Evolutionary conservation across 2,888 invertebrate species (phyloP), one percentile per base, ranked within the genome.

Genomic region (Diaphora mendica): DNA sequence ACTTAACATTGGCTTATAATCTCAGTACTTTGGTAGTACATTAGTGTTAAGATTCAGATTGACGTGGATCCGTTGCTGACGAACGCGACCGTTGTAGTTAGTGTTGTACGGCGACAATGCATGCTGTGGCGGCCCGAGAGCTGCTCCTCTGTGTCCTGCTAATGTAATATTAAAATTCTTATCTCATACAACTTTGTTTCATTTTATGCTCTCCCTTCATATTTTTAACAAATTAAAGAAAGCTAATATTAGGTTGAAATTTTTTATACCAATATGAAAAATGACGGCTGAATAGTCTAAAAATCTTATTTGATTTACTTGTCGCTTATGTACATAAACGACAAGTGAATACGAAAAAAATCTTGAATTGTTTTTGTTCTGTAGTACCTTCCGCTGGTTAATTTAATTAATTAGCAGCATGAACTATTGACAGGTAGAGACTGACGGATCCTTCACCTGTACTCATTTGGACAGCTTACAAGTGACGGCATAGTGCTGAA

Each of bases 181-280:
- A 68, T 73, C 15, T 73, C 39, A 73, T 55, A 64, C 5, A 20
- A 65, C 20, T 30, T 51, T 69, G 64, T 68, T 69, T 68, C 20
- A 64, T 69, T 73, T 62, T 17, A 62, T 26, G 7, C 59, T 59
- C n/a, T 3, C n/a, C 15, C 15, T 59, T 59, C n/a, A 26, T 13
- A 55, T 55, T 55, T 23, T 11, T 3, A n/a, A 1, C 20, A 51
- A 20, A 20, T 23, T 51, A 20, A 23, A 20, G 1, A 20, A 48
- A 4, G 1, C 7, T 23, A 23, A 20, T 7, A 39, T 39, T 39
- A 39, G 9, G 0, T 5, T 35, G 35, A 5, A 2, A 2, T 39
- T 5, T 11, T 20, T 20, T 20, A 48, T 3, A 48, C 4, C 17
- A 48, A 48, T 48, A 20, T 20, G 2, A 48, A 48, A 42, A 48